These are phyloP conservation scores for Clupea harengus DNA, from an alignment of 2,113 vertebrate species.

Conservation along the genomic window DNA sequence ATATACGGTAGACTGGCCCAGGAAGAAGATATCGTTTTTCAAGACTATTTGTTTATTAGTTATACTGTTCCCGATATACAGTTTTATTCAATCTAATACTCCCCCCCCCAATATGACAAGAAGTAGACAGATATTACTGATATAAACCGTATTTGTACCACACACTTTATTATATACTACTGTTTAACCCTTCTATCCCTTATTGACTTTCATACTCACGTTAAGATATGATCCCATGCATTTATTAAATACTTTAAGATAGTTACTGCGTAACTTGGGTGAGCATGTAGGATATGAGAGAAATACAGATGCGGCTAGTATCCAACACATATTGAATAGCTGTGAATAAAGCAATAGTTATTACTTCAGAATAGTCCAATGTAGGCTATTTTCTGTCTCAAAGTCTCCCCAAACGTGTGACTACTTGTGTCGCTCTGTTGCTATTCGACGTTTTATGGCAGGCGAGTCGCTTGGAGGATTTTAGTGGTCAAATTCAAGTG, in stretches of 20 bases:
- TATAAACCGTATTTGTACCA: slow-evolving; percentile 16
- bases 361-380: neutral
- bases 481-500: slow-evolving; percentile 91
- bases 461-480: slow-evolving; percentile 69
- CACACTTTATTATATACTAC: slow-evolving; percentile 16
- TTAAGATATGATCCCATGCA: neutral
- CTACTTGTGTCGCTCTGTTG: slow-evolving; percentile 15
- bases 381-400: neutral
- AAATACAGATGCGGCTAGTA: neutral
- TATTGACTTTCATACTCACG: neutral
- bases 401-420: slow-evolving; percentile 1
- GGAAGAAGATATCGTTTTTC: slow-evolving; percentile 18
- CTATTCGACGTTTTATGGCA: slow-evolving; percentile 73
- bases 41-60: slow-evolving; percentile 39
- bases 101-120: slow-evolving; percentile 23
- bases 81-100: slow-evolving; percentile 34
- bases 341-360: neutral
- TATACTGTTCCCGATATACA: slow-evolving; percentile 27
- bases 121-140: slow-evolving; percentile 22
- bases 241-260: slow-evolving; percentile 3
- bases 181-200: neutral
- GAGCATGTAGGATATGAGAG: neutral
- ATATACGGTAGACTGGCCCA: slow-evolving; percentile 22
- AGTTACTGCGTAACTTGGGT: slow-evolving; percentile 25
- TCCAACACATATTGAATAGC: neutral